phyloP scores from a whole-genome alignment of 2,113 vertebrate genomes.

The Bucco capensis region DNA sequence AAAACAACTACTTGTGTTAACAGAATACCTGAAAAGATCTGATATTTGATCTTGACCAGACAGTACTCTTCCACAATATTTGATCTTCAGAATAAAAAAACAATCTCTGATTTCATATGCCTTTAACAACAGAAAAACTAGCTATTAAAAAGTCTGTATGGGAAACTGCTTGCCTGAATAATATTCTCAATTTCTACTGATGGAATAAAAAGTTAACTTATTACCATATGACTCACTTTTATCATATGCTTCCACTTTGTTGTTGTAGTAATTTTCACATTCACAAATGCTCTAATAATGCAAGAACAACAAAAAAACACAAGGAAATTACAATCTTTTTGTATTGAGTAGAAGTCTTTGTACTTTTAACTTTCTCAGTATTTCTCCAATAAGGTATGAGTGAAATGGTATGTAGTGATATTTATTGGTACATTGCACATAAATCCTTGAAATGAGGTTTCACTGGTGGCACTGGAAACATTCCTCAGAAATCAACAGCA shows the following conservation, averaged over 20 bases:
- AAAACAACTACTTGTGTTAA: not conserved
- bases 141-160: not conserved
- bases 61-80: not conserved
- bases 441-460: not conserved
- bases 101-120: not conserved
- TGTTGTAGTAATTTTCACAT: not conserved
- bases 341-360: not conserved
- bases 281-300: not conserved
- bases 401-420: not conserved
- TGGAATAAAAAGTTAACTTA: not conserved
- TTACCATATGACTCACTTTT: not conserved
- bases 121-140: not conserved
- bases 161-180: not conserved
- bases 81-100: not conserved
- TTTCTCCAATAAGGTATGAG: not conserved
- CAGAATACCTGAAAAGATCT: not conserved
- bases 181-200: not conserved
- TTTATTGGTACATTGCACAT: not conserved
- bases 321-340: not conserved
- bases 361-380: not conserved
- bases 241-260: not conserved
- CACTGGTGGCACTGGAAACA: not conserved
- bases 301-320: not conserved
- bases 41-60: not conserved
- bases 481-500: not conserved